A percentile compares a stretch with the other conserved stretches of the same genome.
Conservation (phyloP, 2,797 vertebrate genomes). For the Spinus olivaceus region DNA sequence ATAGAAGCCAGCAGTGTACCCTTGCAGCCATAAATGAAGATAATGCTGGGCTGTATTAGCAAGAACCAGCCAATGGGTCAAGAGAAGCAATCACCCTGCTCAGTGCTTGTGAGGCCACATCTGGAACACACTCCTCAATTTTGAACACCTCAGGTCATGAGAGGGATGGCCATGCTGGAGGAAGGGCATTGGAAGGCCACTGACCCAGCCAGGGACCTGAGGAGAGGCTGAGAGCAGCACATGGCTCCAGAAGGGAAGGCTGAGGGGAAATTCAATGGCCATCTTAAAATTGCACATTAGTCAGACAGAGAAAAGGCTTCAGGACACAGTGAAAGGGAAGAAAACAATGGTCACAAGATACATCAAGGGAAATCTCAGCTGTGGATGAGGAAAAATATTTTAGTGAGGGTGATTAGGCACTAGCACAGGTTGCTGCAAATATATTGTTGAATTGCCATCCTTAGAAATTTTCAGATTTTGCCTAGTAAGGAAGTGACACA, state of each 20-base stretch:
- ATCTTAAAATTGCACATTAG: background rate
- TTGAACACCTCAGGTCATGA: background rate
- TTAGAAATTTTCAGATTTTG: background rate
- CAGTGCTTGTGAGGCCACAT: background rate
- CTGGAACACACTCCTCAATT: background rate
- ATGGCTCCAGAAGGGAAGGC: background rate
- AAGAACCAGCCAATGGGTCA: background rate
- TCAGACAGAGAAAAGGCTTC: background rate
- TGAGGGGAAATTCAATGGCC: background rate
- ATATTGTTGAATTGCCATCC: background rate
- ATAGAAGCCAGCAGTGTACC: background rate
- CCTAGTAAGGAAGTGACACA: background rate
- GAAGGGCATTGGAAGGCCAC: background rate
- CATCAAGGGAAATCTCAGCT: background rate
- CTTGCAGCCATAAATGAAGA: background rate
- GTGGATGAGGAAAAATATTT: background rate
- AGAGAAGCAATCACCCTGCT: background rate
- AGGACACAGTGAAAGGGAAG: background rate
- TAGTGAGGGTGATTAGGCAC: background rate
- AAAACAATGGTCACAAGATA: background rate
- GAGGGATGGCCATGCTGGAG: rapidly evolving
- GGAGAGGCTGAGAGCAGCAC: background rate
- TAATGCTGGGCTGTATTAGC: background rate
- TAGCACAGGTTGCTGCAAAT: background rate
- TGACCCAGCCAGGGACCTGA: background rate